Evolutionary conservation across 2,888 invertebrate genomes (phyloP).

Genomic region (Prenolepis imparis): DNA sequence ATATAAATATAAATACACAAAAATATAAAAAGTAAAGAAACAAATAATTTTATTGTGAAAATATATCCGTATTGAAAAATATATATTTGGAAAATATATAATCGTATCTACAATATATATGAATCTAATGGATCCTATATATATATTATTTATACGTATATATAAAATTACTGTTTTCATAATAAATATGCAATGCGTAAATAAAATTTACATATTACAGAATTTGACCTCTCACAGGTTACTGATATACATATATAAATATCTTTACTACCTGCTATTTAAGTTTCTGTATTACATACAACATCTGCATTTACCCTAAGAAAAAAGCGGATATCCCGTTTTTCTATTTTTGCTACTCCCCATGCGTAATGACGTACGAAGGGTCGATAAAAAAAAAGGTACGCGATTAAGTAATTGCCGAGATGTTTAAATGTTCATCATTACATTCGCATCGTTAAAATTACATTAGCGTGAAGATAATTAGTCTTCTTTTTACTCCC

Average conservation of each 20-base stretch:
- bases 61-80: too few species aligned
- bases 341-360: slow-evolving; percentile 3
- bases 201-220: neutral
- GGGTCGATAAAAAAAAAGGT: neutral
- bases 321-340: slow-evolving; percentile 6
- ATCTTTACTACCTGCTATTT: neutral
- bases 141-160: too few species aligned
- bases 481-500: neutral
- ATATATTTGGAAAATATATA: too few species aligned
- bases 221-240: slow-evolving; percentile 19
- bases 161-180: neutral
- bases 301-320: neutral
- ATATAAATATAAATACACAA: too few species aligned
- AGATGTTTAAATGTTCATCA: neutral
- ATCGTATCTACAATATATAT: too few species aligned
- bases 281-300: neutral
- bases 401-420: neutral
- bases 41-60: too few species aligned
- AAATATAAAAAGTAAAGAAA: too few species aligned
- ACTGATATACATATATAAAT: slow-evolving; percentile 7
- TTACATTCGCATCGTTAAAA: neutral
- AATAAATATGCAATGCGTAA: neutral
- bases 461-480: neutral
- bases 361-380: neutral
- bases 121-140: too few species aligned